Conservation (phyloP, 2,888 invertebrate genomes). For the Ischnura elegans region DNA sequence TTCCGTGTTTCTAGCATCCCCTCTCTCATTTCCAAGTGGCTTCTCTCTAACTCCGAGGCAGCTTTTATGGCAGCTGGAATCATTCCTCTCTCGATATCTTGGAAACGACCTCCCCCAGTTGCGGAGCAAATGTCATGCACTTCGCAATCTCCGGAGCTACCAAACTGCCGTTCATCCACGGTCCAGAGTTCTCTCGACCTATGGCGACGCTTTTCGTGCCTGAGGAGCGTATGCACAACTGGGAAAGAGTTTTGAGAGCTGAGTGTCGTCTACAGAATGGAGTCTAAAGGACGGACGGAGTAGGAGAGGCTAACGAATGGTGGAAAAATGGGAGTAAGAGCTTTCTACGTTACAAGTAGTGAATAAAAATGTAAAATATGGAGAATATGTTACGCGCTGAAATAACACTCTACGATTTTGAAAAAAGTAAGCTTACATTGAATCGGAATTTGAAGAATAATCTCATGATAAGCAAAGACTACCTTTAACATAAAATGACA, state of each 20-base stretch:
- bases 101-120: neutral
- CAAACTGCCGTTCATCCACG: neutral
- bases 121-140: neutral
- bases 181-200: neutral
- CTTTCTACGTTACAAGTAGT: neutral
- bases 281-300: neutral
- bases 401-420: no score
- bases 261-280: neutral
- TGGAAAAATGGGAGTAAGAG: neutral
- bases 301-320: neutral
- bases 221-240: neutral
- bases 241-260: neutral
- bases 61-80: neutral
- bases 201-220: neutral
- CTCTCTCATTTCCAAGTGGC: constrained; percentile 18
- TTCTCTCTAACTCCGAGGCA: neutral
- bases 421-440: no score
- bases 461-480: no score
- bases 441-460: no score
- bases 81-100: neutral
- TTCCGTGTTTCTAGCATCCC: neutral
- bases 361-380: neutral
- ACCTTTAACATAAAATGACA: neutral
- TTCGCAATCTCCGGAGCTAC: neutral
- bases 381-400: neutral